Base-by-base conservation (phyloP, 2,113 vertebrate species). In the Semicossyphus pulcher region DNA sequence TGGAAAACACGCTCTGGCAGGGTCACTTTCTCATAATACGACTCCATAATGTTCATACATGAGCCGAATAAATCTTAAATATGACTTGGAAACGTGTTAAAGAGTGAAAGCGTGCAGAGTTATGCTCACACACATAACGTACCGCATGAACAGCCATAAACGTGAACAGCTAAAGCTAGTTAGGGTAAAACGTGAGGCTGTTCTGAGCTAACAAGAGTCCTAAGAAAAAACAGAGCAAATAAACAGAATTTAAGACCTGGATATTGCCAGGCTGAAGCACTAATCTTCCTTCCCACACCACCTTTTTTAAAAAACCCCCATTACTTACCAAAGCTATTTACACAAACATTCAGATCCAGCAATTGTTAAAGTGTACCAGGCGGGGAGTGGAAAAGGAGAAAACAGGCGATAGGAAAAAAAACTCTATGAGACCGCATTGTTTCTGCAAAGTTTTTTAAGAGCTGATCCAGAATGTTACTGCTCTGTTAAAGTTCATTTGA, bases 401-500 rank as follows among this genome's bases (percentile, higher is more conserved):
- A 80, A 84, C 44, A 79, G 57, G 57, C 64, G 8, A 75, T 44
- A 45, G 75, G 47, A 74, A 81, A 77, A 81, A 77, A 83, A 83
- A 61, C 51, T 61, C 45, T 49, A 53, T 47, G 63, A 66, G 72
- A 78, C 75, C 86, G 67, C 86, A 80, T 87, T 86, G 82, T 88
- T 86, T 82, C 80, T 67, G 82, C 70, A 34, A 14, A 49, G 52
- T 44, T 80, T 79, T 89, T 81, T 70, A 84, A 86, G 76, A 84
- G 83, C 83, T 67, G 73, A 88, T 90, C 62, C 79, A 84, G 61
- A 90, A 88, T 37, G 72, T 88, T 86, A 81, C 88, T 81, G 84
- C 82, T 83, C 83, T 82, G 69, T 86, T 86, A 85, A 90, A 91
- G 89, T 91, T 90, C 86, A 90, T 86, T 89, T 90, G 71, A 86